Evolutionary conservation across 2,888 invertebrate species (phyloP).

Genomic region (Rugalucina vietnamica): DNA sequence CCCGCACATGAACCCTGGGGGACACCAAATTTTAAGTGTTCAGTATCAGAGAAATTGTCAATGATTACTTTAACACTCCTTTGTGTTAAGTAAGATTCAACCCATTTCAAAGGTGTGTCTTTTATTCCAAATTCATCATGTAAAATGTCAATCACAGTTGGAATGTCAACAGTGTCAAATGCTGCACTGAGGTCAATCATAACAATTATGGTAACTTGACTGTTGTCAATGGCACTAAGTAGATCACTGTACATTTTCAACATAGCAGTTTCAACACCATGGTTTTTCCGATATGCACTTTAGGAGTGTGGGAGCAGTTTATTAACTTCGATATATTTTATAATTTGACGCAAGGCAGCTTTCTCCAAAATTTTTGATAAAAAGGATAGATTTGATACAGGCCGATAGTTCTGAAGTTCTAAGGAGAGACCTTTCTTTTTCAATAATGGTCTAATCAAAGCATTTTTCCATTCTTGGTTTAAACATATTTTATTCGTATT

Average conservation of each 20-base stretch:
- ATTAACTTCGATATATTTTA: constrained; percentile 28
- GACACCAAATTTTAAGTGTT: constrained; percentile 39
- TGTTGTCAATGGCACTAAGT: constrained; percentile 17
- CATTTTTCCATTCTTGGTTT: constrained; percentile 38
- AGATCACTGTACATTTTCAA: constrained; percentile 45
- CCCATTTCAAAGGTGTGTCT: constrained; percentile 30
- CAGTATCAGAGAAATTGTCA: constrained; percentile 18
- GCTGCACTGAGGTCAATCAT: constrained; percentile 39
- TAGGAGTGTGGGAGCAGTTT: constrained; percentile 36
- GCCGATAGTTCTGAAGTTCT: constrained; percentile 42
- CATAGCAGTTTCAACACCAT: constrained; percentile 46
- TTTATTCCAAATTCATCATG: constrained; percentile 30
- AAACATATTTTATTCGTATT: too few relatives aligned
- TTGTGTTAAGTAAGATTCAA: constrained; percentile 42
- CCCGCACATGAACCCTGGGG: constrained; percentile 48
- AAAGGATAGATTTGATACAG: constrained; percentile 43
- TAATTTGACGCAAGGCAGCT: constrained; percentile 33
- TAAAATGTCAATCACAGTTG: constrained; percentile 17
- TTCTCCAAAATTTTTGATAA: constrained; percentile 45
- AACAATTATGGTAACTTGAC: constrained; percentile 30
- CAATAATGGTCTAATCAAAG: constrained; percentile 34
- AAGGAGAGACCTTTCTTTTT: constrained; percentile 41
- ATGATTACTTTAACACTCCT: constrained; percentile 32
- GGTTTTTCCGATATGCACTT: constrained; percentile 46
- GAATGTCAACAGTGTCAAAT: constrained; percentile 43